These are phyloP conservation scores for Chrysolina americana DNA, from an alignment of 2,888 invertebrate species.

Conservation along the genomic window DNA sequence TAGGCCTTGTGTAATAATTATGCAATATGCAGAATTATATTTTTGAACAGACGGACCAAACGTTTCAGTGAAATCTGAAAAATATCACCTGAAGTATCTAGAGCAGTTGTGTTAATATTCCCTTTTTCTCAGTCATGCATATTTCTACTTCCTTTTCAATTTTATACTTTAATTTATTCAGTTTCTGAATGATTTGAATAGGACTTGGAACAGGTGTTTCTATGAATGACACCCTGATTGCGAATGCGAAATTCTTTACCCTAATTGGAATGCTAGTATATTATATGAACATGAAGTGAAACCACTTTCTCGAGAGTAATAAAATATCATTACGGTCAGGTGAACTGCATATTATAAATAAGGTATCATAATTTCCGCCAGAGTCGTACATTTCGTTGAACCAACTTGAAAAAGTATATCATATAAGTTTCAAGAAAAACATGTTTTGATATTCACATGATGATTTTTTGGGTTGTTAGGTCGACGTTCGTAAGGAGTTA, in stretches of 20 bases:
- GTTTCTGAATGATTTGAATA: background rate
- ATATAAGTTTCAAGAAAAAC: no score
- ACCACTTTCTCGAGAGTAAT: slow-evolving; percentile 29
- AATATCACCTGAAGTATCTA: no score
- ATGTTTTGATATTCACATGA: no score
- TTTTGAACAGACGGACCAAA: no score
- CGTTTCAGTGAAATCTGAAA: no score
- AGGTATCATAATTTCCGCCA: slow-evolving; percentile 17
- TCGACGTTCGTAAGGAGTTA: no score
- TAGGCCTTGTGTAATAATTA: no score
- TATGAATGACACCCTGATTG: slow-evolving; percentile 21
- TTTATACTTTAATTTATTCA: background rate
- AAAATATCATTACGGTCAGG: slow-evolving; percentile 30
- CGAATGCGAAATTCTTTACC: slow-evolving; percentile 26
- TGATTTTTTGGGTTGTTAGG: no score
- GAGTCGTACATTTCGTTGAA: background rate
- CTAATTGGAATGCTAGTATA: slow-evolving; percentile 20
- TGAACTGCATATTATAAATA: slow-evolving; percentile 25
- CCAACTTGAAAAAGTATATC: no score
- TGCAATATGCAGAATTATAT: no score
- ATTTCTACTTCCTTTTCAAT: background rate
- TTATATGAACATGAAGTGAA: slow-evolving; percentile 25
- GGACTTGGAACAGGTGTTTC: slow-evolving; percentile 14
- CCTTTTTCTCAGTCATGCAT: no score
- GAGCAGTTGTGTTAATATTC: no score